Evolutionary conservation across 2,797 vertebrate species (phyloP).

Genomic region (Poliocrania exsul): DNA sequence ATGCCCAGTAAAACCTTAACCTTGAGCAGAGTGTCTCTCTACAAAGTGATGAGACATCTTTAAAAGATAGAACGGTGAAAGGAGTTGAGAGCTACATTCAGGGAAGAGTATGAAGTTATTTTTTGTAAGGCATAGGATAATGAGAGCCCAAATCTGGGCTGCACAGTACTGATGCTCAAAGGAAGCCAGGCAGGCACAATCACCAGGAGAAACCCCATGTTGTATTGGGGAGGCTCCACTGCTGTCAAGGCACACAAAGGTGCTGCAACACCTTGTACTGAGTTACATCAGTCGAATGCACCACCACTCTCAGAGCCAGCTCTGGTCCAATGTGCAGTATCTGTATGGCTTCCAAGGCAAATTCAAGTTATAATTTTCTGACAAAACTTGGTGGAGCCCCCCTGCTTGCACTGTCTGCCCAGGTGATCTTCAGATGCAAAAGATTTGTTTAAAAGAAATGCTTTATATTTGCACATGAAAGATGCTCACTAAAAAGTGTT

Average conservation of each 20-base stretch:
- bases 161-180: neutral
- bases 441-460: neutral
- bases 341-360: neutral
- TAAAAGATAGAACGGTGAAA: neutral
- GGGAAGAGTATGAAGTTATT: neutral
- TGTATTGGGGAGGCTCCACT: accelerated
- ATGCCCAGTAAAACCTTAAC: neutral
- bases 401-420: neutral
- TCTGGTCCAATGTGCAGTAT: neutral
- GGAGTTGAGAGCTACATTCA: neutral
- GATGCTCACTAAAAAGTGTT: neutral
- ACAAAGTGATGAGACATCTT: neutral
- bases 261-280: neutral
- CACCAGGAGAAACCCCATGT: neutral
- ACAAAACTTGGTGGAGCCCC: neutral
- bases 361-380: neutral
- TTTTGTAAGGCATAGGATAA: neutral
- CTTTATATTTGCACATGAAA: slow-evolving; percentile 32
- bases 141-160: neutral
- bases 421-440: neutral
- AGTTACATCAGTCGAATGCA: neutral
- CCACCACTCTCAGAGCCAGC: neutral
- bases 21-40: neutral
- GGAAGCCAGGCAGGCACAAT: accelerated
- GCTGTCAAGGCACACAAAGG: accelerated